Conservation (phyloP, 2,888 invertebrate species). For the Chydorus sphaericus region DNA sequence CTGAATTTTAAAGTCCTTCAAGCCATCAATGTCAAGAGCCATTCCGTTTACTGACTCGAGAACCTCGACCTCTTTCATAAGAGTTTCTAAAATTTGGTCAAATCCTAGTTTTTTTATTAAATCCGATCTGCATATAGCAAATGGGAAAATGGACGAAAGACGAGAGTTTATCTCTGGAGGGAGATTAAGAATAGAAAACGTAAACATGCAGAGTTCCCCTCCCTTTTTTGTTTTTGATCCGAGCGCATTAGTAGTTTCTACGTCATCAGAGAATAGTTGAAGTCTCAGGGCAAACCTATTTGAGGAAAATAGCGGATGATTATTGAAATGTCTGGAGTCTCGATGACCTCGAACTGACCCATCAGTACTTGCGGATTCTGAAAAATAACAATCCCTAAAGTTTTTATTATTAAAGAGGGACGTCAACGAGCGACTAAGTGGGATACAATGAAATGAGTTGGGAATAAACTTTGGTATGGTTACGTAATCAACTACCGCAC, state of each 20-base stretch:
- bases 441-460: not conserved
- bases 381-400: not conserved
- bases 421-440: not conserved
- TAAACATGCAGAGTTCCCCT: slow-evolving; percentile 17
- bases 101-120: not conserved
- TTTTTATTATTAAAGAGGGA: not conserved
- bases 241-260: slow-evolving; percentile 18
- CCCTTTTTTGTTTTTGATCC: slow-evolving; percentile 17
- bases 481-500: not conserved
- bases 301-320: not conserved
- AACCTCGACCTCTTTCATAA: not conserved
- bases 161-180: slow-evolving; percentile 8
- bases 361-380: not conserved
- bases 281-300: not conserved
- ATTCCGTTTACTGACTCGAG: slow-evolving; percentile 2
- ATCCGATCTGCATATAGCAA: not conserved
- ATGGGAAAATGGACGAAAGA: not conserved
- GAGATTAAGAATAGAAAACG: slow-evolving; percentile 15
- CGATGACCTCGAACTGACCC: not conserved
- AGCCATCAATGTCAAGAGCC: not conserved
- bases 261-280: slow-evolving; percentile 15
- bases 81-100: not conserved
- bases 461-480: not conserved
- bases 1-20: not conserved
- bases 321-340: not conserved